Conservation (phyloP, 2,888 invertebrate genomes). For the Caenorhabditis zanzibari region DNA sequence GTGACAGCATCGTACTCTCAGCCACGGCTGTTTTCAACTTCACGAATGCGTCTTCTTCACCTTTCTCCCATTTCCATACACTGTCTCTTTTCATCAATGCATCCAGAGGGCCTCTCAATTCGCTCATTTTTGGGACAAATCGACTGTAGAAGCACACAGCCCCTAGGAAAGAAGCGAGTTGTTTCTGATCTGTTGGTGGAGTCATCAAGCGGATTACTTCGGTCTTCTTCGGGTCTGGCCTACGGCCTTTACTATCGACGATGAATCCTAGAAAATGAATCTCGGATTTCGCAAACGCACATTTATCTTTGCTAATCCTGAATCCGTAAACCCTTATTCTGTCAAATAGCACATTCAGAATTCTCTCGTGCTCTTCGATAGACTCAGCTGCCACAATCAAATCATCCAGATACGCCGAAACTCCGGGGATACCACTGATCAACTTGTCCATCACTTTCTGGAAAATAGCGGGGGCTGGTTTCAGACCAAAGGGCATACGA, state of each 20-base stretch:
- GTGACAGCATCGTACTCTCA: constrained; percentile 6
- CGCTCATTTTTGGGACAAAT: neutral
- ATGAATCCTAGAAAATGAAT: constrained; percentile 44
- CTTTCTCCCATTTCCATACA: constrained; percentile 45
- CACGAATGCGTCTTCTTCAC: constrained; percentile 49
- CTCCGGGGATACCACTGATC: constrained; percentile 53
- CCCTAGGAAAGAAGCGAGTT: neutral
- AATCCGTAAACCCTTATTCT: constrained; percentile 25
- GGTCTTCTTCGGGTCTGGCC: neutral
- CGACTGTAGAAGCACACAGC: neutral
- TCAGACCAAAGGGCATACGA: constrained; percentile 73
- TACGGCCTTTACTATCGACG: neutral
- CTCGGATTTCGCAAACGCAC: neutral
- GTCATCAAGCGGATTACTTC: neutral
- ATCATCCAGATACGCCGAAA: constrained; percentile 50
- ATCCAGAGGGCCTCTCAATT: constrained; percentile 11
- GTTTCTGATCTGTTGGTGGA: neutral
- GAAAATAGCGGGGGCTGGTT: constrained; percentile 40
- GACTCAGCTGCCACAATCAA: neutral
- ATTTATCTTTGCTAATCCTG: constrained; percentile 6
- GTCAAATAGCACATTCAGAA: constrained; percentile 11
- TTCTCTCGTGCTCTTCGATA: constrained; percentile 35
- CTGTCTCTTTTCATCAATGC: constrained; percentile 19
- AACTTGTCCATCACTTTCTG: constrained; percentile 21
- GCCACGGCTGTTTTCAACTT: constrained; percentile 45